Evolutionary conservation across 2,113 vertebrate species (phyloP).

Genomic region (Chloroceryle aenea): DNA sequence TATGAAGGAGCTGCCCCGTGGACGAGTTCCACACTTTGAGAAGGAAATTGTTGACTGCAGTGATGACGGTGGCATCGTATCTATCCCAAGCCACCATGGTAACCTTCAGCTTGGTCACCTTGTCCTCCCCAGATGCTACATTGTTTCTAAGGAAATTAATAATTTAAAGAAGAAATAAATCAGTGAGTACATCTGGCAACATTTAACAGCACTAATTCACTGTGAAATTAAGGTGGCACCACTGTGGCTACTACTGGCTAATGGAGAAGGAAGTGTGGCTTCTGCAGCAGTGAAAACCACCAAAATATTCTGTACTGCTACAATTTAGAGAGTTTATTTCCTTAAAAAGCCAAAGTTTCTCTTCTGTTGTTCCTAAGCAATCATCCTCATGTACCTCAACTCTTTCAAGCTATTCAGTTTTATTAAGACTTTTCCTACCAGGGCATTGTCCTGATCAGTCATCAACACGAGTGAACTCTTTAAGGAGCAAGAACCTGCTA

Average conservation of each 20-base stretch:
- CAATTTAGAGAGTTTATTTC: neutral
- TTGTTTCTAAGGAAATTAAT: constrained; percentile 76
- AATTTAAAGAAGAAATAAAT: neutral
- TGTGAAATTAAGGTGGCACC: neutral
- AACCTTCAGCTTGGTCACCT: constrained; percentile 92
- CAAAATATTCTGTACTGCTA: neutral
- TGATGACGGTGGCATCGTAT: constrained; percentile 88
- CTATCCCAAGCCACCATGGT: constrained; percentile 99
- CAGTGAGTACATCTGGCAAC: neutral
- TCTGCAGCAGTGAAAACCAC: neutral
- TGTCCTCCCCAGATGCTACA: constrained; percentile 85
- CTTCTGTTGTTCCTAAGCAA: neutral
- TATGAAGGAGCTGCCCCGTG: constrained; percentile 91
- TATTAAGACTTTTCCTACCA: neutral
- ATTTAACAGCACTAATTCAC: neutral
- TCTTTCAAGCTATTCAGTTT: neutral
- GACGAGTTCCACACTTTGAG: constrained; percentile 94
- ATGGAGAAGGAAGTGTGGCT: neutral
- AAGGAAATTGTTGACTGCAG: constrained; percentile 94
- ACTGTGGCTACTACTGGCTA: neutral
- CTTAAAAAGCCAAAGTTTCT: too few species aligned
- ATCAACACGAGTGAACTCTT: neutral
- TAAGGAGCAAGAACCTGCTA: neutral
- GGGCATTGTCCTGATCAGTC: neutral
- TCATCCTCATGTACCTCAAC: neutral